Conservation (phyloP, 2,888 invertebrate genomes). For the Eumacrocentrus americanus region DNA sequence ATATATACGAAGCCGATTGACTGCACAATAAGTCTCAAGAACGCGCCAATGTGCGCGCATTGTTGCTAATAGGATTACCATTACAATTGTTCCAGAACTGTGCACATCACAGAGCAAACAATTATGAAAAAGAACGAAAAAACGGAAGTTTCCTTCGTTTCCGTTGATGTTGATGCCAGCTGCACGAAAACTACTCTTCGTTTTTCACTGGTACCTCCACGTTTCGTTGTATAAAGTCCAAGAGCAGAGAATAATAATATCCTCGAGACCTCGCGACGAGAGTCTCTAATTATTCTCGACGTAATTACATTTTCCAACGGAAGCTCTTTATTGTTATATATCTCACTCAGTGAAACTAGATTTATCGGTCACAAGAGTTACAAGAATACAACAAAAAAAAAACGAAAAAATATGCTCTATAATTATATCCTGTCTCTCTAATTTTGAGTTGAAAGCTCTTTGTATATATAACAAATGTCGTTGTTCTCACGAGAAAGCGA, state of each 20-base stretch:
- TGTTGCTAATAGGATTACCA: conserved; percentile 42
- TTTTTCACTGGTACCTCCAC: background rate
- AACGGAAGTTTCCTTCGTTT: conserved; percentile 28
- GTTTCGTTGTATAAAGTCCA: background rate
- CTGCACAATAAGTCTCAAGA: conserved; percentile 24
- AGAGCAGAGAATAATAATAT: background rate
- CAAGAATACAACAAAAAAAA: background rate
- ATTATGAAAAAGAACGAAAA: background rate
- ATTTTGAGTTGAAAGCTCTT: background rate
- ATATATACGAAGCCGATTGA: conserved; percentile 34
- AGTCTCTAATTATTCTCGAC: background rate
- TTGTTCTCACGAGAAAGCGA: no score
- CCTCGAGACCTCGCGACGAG: background rate
- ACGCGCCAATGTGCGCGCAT: conserved; percentile 26
- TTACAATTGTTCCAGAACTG: conserved; percentile 32
- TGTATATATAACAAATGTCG: background rate
- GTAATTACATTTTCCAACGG: background rate
- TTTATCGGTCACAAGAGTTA: conserved; percentile 17
- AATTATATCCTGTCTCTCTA: no score
- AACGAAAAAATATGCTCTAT: background rate
- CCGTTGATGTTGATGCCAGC: background rate
- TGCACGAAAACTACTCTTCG: background rate
- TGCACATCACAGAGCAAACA: background rate
- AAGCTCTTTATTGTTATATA: conserved; percentile 9
- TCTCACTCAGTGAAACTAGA: conserved; percentile 12